These are phyloP conservation scores for Cynodonichthys magdalenae DNA, from an alignment of 2,797 vertebrate genomes.

Conservation along the genomic window DNA sequence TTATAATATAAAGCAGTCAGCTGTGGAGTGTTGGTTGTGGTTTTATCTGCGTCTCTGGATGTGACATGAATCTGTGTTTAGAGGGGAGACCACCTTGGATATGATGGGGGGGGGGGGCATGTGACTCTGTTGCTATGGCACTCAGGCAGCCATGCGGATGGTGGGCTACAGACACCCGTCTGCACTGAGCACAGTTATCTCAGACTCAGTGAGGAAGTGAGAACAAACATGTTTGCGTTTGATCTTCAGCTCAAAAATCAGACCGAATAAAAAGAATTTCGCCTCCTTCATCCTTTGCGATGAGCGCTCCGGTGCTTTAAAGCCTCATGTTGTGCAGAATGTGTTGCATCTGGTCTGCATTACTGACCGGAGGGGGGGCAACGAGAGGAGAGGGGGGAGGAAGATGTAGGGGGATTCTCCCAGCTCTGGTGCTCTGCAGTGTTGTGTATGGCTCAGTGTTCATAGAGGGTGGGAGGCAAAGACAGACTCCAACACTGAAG, in stretches of 20 bases:
- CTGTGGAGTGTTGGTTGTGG: conserved; percentile 5
- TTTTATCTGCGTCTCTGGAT: conserved; percentile 13
- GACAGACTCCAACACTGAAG: conserved; percentile 50
- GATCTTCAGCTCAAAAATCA: neutral
- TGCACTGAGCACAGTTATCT: neutral
- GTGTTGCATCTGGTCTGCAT: conserved; percentile 74
- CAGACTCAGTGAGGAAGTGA: neutral
- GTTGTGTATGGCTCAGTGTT: conserved; percentile 75
- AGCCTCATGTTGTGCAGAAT: conserved; percentile 55
- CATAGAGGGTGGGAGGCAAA: conserved; percentile 44
- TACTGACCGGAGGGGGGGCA: conserved; percentile 71
- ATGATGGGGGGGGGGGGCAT: conserved; percentile 46
- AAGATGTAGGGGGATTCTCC: conserved; percentile 59
- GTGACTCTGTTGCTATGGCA: conserved; percentile 84
- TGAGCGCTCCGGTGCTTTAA: conserved; percentile 43
- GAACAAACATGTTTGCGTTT: neutral
- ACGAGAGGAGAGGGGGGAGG: conserved; percentile 18
- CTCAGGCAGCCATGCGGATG: conserved; percentile 72
- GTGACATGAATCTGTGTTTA: conserved; percentile 40
- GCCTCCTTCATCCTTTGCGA: conserved; percentile 26
- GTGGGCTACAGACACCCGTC: conserved; percentile 23
- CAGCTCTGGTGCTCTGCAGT: conserved; percentile 62
- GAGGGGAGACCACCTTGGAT: conserved; percentile 59
- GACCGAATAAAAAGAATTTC: neutral
- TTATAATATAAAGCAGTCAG: neutral